These are phyloP conservation scores for Conus canariensis DNA, from an alignment of 2,888 invertebrate genomes.

Conservation along the genomic window DNA sequence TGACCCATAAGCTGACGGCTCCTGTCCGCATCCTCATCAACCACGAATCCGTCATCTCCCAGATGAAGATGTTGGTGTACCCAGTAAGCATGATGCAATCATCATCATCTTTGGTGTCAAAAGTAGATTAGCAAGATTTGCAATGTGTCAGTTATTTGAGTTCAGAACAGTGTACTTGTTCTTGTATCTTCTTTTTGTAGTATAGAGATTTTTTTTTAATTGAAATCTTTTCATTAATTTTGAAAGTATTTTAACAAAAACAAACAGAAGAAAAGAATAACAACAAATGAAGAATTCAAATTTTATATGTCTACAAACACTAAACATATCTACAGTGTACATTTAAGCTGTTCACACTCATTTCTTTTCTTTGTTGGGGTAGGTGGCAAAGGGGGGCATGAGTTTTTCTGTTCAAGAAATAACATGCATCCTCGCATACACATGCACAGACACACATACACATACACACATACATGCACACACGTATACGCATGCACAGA, in stretches of 20 bases:
- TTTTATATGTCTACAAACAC: too few relatives aligned
- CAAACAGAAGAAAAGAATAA: too few relatives aligned
- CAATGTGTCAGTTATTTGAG: not conserved
- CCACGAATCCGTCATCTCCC: conserved; percentile 68
- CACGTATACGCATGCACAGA: not conserved
- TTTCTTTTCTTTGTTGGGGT: too few relatives aligned
- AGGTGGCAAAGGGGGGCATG: too few relatives aligned
- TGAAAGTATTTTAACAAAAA: too few relatives aligned
- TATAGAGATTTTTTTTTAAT: too few relatives aligned
- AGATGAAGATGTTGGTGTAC: conserved; percentile 62
- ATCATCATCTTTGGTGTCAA: not conserved
- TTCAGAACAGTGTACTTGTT: not conserved
- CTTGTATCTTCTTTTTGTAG: not conserved
- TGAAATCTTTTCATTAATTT: too few relatives aligned
- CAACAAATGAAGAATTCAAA: too few relatives aligned
- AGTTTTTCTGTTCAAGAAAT: too few relatives aligned
- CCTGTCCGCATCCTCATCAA: conserved; percentile 69
- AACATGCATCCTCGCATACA: not conserved
- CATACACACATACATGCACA: not conserved
- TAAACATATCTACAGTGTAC: too few relatives aligned
- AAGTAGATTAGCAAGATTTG: not conserved
- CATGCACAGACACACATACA: not conserved
- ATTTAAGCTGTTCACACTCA: too few relatives aligned
- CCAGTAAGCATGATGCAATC: conserved; percentile 59
- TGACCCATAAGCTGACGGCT: conserved; percentile 57